Conservation (phyloP, 2,888 invertebrate species). For the Pemphredon lugubris region DNA sequence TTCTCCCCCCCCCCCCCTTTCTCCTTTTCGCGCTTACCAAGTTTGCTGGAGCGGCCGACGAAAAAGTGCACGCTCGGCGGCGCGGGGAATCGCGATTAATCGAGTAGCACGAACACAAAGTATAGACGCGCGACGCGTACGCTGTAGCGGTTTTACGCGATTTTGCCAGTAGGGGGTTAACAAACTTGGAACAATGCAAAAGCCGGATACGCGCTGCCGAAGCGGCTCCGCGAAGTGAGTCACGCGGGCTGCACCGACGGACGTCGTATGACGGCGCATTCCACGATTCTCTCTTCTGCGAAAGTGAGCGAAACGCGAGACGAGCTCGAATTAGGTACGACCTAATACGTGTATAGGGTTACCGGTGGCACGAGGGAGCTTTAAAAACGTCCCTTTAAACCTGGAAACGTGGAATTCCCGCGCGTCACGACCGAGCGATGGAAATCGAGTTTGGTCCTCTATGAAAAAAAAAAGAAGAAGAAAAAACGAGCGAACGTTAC, state of each 20-base stretch:
- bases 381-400: background rate
- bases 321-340: constrained; percentile 50
- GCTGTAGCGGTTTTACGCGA: constrained; percentile 7
- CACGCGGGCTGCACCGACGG: constrained; percentile 36
- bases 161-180: constrained; percentile 58
- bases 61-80: too few relatives aligned
- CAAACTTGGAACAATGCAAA: constrained; percentile 65
- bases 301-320: constrained; percentile 55
- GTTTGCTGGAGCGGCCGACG: too few relatives aligned
- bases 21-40: too few relatives aligned
- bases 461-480: too few relatives aligned
- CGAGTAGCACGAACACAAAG: background rate
- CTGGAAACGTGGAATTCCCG: background rate
- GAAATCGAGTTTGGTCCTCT: too few relatives aligned
- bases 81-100: too few relatives aligned
- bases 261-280: constrained; percentile 35
- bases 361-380: background rate
- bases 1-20: too few relatives aligned
- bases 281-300: constrained; percentile 41
- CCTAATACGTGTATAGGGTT: constrained; percentile 29
- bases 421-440: too few relatives aligned
- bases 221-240: constrained; percentile 51
- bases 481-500: too few relatives aligned
- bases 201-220: constrained; percentile 39
- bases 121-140: background rate